Percentiles rank a stretch among this genome's conserved stretches.
phyloP scores from a whole-genome alignment of 2,888 invertebrate genomes.

The Pachymerium ferrugineum region DNA sequence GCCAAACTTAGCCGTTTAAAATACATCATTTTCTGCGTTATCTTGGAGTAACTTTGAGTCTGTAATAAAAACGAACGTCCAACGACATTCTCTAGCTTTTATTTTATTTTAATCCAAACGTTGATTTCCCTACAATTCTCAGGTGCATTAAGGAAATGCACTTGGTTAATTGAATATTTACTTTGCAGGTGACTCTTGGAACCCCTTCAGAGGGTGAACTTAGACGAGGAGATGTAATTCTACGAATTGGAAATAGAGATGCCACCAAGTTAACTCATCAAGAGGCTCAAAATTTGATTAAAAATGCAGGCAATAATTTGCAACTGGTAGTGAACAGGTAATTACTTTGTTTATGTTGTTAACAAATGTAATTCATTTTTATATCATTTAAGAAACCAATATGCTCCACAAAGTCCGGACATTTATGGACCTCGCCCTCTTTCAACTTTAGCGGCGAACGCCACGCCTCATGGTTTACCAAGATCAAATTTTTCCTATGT shows the following conservation, averaged over 20 bases:
- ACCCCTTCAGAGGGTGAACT: slow-evolving; percentile 79
- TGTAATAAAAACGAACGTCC: too few relatives aligned
- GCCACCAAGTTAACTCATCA: slow-evolving; percentile 79
- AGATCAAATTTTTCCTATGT: slow-evolving; percentile 34
- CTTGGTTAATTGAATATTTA: not conserved
- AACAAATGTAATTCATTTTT: not conserved
- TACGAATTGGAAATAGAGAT: slow-evolving; percentile 84
- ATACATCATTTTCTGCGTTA: too few relatives aligned
- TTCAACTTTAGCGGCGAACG: not conserved
- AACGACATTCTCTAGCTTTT: too few relatives aligned
- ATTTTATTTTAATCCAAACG: too few relatives aligned
- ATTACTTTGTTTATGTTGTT: not conserved
- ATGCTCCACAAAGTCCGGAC: slow-evolving; percentile 25
- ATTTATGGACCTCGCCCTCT: not conserved
- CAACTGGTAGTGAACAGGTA: slow-evolving; percentile 77
- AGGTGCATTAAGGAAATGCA: not conserved
- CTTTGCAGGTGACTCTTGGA: slow-evolving; percentile 75
- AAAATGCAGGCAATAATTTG: slow-evolving; percentile 71
- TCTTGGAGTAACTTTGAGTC: too few relatives aligned
- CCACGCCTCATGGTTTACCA: slow-evolving; percentile 30
- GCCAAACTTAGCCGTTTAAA: not conserved
- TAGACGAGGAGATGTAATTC: slow-evolving; percentile 81
- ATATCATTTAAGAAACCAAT: not conserved
- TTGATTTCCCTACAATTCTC: not conserved
- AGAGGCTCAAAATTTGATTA: slow-evolving; percentile 82